Evolutionary conservation across 2,888 invertebrate species (phyloP), one percentile per base, ranked within the genome.

Genomic region (Drosophila glabriapex): DNA sequence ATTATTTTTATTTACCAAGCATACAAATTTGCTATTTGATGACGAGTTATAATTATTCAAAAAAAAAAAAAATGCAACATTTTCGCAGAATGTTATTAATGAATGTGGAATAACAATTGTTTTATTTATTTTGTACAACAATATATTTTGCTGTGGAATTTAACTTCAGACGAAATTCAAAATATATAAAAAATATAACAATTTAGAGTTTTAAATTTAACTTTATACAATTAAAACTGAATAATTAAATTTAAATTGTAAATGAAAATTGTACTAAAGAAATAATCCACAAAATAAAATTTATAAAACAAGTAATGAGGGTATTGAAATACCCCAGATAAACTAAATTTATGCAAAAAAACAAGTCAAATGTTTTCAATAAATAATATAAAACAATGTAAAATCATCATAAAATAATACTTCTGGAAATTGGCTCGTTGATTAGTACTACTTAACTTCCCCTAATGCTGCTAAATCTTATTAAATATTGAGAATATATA

Each of bases 321-420:
- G 7, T 22, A 43, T 22, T 14, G 1, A 43, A 43, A 22, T 43
- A 43, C 5, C 12, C 12, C n/a, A 6, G 3, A 43, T 10, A 14
- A 43, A 14, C 22, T 3, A 22, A 7, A 22, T 43, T 2, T n/a
- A n/a, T 10, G 41, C 41, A 10, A n/a, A 10, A n/a, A 37, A 4
- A 41, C n/a, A n/a, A n/a, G n/a, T n/a, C n/a, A n/a, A 0, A 6
- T 6, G 0, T 3, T 10, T n/a, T 10, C 10, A n/a, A n/a, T 5
- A 5, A n/a, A 41, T 41, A 41, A 39, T 39, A 3, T 39, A 7
- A 39, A 19, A 39, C 19, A 19, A 19, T 19, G 7, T 19, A 19
- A 19, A 19, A 39, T 19, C 19, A 19, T 19, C 10, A 41, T 10
- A n/a, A n/a, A 5, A 41, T 12, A n/a, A n/a, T 0, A 41, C 2